These are phyloP conservation scores for Palythoa heliodiscus DNA, from an alignment of 92 coral and sea anemone species.

Conservation along the genomic window DNA sequence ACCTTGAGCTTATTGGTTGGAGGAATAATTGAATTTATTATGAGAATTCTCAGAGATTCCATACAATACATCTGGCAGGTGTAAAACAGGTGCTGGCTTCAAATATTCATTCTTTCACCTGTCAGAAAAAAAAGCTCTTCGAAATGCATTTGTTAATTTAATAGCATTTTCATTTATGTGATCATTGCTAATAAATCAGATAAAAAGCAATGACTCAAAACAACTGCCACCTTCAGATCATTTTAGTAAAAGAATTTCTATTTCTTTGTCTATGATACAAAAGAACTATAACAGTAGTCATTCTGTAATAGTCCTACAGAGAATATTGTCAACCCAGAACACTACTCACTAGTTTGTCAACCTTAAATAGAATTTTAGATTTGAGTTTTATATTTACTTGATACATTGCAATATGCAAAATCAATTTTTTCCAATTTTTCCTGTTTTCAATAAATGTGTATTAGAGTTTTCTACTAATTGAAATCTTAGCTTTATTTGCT, in stretches of 20 bases:
- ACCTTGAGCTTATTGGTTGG: slow-evolving; percentile 75
- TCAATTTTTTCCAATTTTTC: slow-evolving; percentile 65
- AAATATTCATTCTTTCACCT: slow-evolving; percentile 57
- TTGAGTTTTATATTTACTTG: slow-evolving; percentile 60
- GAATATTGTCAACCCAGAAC: background rate
- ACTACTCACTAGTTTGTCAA: background rate
- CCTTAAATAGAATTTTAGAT: slow-evolving; percentile 11
- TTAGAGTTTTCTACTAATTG: slow-evolving; percentile 85
- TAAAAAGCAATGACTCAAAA: slow-evolving; percentile 61
- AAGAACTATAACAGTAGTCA: slow-evolving; percentile 14
- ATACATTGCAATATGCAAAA: slow-evolving; percentile 74
- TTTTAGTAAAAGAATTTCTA: slow-evolving; percentile 50
- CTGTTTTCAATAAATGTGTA: slow-evolving; percentile 63
- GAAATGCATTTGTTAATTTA: slow-evolving; percentile 95
- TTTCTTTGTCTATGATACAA: slow-evolving; percentile 52
- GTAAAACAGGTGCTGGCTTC: slow-evolving; percentile 74
- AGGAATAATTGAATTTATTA: slow-evolving; percentile 80
- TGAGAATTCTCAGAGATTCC: slow-evolving; percentile 61
- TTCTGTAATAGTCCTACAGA: background rate
- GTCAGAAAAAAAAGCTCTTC: slow-evolving; percentile 67
- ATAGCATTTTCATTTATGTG: slow-evolving; percentile 75
- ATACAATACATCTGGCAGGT: slow-evolving; percentile 80
- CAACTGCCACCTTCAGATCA: slow-evolving; percentile 44
- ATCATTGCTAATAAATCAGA: slow-evolving; percentile 82
- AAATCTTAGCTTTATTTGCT: slow-evolving; percentile 46